Evolutionary conservation across 2,113 vertebrate genomes (phyloP), one percentile per base, ranked within the genome.

Genomic region (Limnothrissa miodon): DNA sequence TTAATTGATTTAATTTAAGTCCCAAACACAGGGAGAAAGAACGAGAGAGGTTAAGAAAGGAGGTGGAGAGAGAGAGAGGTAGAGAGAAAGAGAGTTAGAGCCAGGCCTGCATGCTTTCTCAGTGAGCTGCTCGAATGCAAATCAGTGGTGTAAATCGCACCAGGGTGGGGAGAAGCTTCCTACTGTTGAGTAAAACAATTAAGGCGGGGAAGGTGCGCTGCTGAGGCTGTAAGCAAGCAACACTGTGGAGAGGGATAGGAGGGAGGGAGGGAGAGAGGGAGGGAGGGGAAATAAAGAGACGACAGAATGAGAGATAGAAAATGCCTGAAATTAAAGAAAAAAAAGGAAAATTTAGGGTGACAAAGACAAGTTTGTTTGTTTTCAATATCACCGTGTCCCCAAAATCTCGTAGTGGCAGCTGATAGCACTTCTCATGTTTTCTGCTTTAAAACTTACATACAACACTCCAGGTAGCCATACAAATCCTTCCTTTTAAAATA

Each of bases 1-100:
- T 21, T 83, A 81, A 84, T 82, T 84, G 74, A 48, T 81, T 79
- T 78, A 87, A 83, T 83, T 82, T 45, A 87, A 48, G 56, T 59
- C 80, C 39, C 19, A 39, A n/a, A 62, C 51, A 51, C 70, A 85
- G 53, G 59, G 56, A 70, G 62, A 36, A 29, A 33, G 62, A 70
- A 11, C 2, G 62, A 70, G 29, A 13, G 10, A 33, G 29, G 62
- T 33, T 33, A 25, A 29, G 62, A 70, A 6, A 11, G 25, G 62
- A 70, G 62, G 36, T 5, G n/a, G 59, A 25, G 59, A 29, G 59
- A 70, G 62, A 33, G 29, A 66, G 59, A 66, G 59, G 10, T n/a
- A 29, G 59, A 70, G 62, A 33, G 29, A 66, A 25, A 66, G 59
- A 33, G 59, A 11, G 8, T 10, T 4, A 66, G 59, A 66, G 59